Percentiles rank a stretch among this genome's conserved stretches.
Evolutionary conservation across 2,113 vertebrate genomes (phyloP).

Genomic region (Sinocyclocheilus grahami): DNA sequence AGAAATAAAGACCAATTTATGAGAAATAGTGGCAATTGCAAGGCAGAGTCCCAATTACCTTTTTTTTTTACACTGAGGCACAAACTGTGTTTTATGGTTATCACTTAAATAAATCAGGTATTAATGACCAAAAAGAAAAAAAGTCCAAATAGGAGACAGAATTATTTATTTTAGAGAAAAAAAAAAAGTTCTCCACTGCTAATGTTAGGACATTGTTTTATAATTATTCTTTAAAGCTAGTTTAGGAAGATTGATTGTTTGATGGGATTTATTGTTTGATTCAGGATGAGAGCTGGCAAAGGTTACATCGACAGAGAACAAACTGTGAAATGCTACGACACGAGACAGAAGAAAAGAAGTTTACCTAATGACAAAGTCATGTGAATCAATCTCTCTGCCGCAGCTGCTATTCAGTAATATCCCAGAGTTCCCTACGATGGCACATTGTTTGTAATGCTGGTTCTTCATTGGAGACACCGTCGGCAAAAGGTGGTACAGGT

Average conservation of each 20-base stretch:
- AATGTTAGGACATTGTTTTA: background rate
- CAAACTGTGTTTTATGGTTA: too few species aligned
- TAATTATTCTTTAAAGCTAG: background rate
- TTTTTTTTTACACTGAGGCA: too few species aligned
- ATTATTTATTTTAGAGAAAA: too few species aligned
- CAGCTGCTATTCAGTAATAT: slow-evolving; percentile 94
- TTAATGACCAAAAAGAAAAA: too few species aligned
- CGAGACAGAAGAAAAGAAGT: background rate
- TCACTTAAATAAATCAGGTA: too few species aligned
- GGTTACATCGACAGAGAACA: background rate
- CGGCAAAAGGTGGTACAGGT: slow-evolving; percentile 91
- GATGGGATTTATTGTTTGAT: background rate
- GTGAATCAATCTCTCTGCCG: slow-evolving; percentile 87
- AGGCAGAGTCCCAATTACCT: too few species aligned
- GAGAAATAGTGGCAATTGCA: background rate
- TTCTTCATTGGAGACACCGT: slow-evolving; percentile 88
- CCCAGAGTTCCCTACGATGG: slow-evolving; percentile 95
- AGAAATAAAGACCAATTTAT: background rate
- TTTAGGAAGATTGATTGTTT: background rate
- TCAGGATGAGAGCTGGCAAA: background rate
- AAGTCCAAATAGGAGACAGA: too few species aligned
- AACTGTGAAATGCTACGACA: background rate
- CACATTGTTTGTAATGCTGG: slow-evolving; percentile 86
- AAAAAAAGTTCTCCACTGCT: too few species aligned
- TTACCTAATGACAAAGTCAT: slow-evolving; percentile 94